A percentile compares a stretch with the other conserved stretches of the same genome.
These are phyloP conservation scores for Ectropis crepuscularia DNA, from an alignment of 2,888 invertebrate species.

Conservation along the genomic window DNA sequence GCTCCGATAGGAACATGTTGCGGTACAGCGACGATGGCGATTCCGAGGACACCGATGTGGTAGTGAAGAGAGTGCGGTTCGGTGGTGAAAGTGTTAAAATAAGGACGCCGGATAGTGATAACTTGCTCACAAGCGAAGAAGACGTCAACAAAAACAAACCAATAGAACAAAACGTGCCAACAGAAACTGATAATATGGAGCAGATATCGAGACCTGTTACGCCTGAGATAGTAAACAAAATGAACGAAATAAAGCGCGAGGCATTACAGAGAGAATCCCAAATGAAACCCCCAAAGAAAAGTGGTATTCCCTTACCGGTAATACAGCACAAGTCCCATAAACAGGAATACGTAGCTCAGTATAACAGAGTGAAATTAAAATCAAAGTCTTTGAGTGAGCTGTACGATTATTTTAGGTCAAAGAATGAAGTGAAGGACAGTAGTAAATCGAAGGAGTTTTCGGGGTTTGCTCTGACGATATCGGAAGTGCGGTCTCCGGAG, in stretches of 20 bases:
- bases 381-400: conserved; percentile 80
- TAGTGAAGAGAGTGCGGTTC: conserved; percentile 90
- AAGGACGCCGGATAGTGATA: conserved; percentile 93
- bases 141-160: conserved; percentile 62
- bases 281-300: conserved; percentile 59
- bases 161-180: conserved; percentile 23
- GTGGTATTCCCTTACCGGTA: conserved; percentile 75
- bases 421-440: conserved; percentile 57
- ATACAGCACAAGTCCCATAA: conserved; percentile 63
- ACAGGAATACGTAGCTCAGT: conserved; percentile 50
- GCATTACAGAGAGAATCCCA: conserved; percentile 57
- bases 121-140: conserved; percentile 85
- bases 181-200: conserved; percentile 53
- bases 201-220: conserved; percentile 57
- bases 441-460: conserved; percentile 58
- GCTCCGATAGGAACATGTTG: conserved; percentile 79
- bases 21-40: conserved; percentile 85
- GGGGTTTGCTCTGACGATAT: conserved; percentile 67
- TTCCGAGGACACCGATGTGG: conserved; percentile 83
- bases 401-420: conserved; percentile 79
- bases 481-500: conserved; percentile 70
- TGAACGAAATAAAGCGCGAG: conserved; percentile 69
- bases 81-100: conserved; percentile 95
- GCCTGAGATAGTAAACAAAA: conserved; percentile 59
- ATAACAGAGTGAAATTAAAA: conserved; percentile 71